Evolutionary conservation across 2,113 vertebrate genomes (phyloP), one percentile per base, ranked within the genome.

Genomic region (Anthoscopus minutus): DNA sequence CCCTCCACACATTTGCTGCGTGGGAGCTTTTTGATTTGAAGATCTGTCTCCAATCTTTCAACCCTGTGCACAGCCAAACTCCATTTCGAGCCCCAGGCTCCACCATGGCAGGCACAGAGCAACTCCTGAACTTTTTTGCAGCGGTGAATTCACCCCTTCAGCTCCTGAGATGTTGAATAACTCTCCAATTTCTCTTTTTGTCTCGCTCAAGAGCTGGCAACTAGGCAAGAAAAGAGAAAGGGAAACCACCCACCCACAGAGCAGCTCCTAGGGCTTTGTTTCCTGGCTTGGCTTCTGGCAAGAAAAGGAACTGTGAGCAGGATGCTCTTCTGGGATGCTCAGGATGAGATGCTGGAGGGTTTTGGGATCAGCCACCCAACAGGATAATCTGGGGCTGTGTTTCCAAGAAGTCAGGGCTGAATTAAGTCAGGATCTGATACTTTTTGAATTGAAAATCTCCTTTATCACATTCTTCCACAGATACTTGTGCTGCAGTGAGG

Each of bases 1-100:
- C 22, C 22, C 38, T 76, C 12, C n/a, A 14, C 3, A 1, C 13
- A 38, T 69, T 81, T 11, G 4, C 40, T 35, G 3, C 0, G 0
- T 20, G 9, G 33, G 57, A 48, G 30, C 13, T 78, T 81, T 81
- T 74, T 18, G 42, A 38, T 80, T 76, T 57, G 42, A 45, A 62
- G 33, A 23, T 62, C 37, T 61, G 3, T 3, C 35, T 82, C 21
- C 53, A 5, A 35, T 82, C 57, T 44, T 87, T 54, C 74, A 48
- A 22, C 6, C 3, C 18, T 2, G 2, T 24, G 27, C 19, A 28
- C 2, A 2, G 23, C 24, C 31, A 76, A 53, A 19, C 18, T 64
- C 38, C 9, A 4, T 42, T 70, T 54, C 66, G 44, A 42, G 33
- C 57, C 28, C 35, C 56, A 40, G 45, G 28, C 40, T 74, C 31